Percentiles rank a stretch among this genome's conserved stretches.
Conservation (phyloP, 2,113 vertebrate genomes). For the Seriola aureovittata region DNA sequence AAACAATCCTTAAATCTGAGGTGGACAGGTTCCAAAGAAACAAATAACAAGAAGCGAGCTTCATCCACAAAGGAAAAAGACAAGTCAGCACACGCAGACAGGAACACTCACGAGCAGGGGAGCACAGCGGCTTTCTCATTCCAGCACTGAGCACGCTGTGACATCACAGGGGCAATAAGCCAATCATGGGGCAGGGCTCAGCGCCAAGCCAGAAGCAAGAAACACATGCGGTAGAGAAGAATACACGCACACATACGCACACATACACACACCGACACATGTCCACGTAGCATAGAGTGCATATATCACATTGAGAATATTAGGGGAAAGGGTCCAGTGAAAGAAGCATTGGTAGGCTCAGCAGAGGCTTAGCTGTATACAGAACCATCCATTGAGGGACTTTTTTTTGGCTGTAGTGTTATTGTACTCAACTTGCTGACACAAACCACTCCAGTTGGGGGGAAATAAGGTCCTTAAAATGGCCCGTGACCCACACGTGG, state of each 20-base stretch:
- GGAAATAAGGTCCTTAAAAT: slow-evolving; percentile 62
- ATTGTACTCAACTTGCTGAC: slow-evolving; percentile 64
- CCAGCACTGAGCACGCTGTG: slow-evolving; percentile 72
- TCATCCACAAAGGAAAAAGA: slow-evolving; percentile 60
- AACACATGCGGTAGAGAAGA: slow-evolving; percentile 82
- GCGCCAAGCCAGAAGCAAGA: slow-evolving; percentile 74
- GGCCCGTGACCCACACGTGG: slow-evolving; percentile 37
- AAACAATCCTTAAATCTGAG: slow-evolving; percentile 30
- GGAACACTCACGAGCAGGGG: slow-evolving; percentile 62
- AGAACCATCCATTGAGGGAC: slow-evolving; percentile 61
- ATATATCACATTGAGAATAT: slow-evolving; percentile 84
- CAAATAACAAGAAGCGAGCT: slow-evolving; percentile 43
- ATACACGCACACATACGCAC: slow-evolving; percentile 63
- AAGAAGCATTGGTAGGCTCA: slow-evolving; percentile 75
- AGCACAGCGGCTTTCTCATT: slow-evolving; percentile 71
- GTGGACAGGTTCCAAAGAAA: slow-evolving; percentile 55
- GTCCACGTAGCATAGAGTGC: slow-evolving; percentile 85
- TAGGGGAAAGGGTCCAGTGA: slow-evolving; percentile 71
- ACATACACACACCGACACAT: slow-evolving; percentile 76
- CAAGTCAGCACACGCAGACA: slow-evolving; percentile 55
- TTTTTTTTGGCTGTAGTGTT: slow-evolving; percentile 74
- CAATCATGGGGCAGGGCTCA: slow-evolving; percentile 69
- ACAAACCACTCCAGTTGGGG: slow-evolving; percentile 51
- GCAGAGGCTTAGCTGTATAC: slow-evolving; percentile 74
- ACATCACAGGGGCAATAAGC: slow-evolving; percentile 76